Evolutionary conservation across 2,888 invertebrate genomes (phyloP), one percentile per base, ranked within the genome.

Genomic region (Pyrgus malvae): DNA sequence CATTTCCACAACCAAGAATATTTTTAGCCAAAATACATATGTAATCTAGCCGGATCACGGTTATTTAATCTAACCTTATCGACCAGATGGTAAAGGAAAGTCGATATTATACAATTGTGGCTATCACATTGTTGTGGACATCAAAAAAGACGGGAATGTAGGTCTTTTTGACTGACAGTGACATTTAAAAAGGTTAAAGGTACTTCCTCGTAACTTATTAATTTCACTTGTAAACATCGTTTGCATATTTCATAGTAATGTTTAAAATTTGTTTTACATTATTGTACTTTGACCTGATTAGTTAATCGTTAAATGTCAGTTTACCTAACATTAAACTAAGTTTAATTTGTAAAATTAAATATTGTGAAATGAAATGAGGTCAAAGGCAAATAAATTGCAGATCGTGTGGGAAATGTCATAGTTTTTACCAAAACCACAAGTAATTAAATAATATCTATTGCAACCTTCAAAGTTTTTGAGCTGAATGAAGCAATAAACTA

Each of bases 181-280:
- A 49, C 29, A 50, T 50, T 50, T 41, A 21, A 41, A 41, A 50
- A 50, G 49, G 49, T 50, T 27, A 50, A 16, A 38, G 33, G 16
- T 42, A 33, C 9, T 45, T 33, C 33, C 21, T n/a, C 12, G 9
- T 33, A 9, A 17, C 16, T 27, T 5, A 19, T 38, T 38, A 11
- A 38, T 11, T 21, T n/a, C 37, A 11, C 14, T 19, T 16, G 37
- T 16, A 19, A 37, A 37, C 16, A n/a, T 37, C 17, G n/a, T 38
- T 38, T 38, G 11, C 38, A 19, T 38, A 38, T 17, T 38, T 3
- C 37, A 9, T 17, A n/a, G 2, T 11, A 19, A 19, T 17, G 17
- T n/a, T 0, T 19, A 19, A 19, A 3, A 8, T 7, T 35, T 19
- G 19, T 19, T 38, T 21, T 38, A 11, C 19, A 35, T 7, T 33